Base-by-base conservation (phyloP, 2,888 invertebrate genomes). In the Drosophila affinis region DNA sequence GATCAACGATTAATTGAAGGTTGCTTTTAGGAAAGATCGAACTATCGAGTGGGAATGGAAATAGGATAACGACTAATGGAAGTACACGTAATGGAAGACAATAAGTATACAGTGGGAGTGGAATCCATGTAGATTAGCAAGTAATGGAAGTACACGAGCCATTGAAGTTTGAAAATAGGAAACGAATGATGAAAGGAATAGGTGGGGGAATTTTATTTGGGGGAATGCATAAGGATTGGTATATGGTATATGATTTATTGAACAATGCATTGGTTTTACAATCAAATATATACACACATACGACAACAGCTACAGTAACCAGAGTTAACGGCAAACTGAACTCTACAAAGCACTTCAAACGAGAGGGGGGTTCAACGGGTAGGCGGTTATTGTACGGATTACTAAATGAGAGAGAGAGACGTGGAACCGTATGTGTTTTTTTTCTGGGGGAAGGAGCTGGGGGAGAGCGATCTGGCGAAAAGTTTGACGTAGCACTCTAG, bases 221-320 rank as follows among this genome's bases (percentile, higher is more conserved):
- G 32, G 52, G 47, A n/a, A 17, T 56, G 29, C 7, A 39, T n/a
- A 65, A 27, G 52, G 9, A 32, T 63, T 54, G 21, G n/a, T 54
- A 53, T 54, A n/a, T 12, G 44, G 29, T 51, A 24, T 29, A 58
- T 69, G 58, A 44, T 39, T 49, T 72, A 58, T 58, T 51, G 47
- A 46, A 68, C 49, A 57, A 75, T 75, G 72, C 58, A 52, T 10
- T 69, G 52, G 44, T 56, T 65, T 49, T 18, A 49, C 53, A 51
- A 18, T 58, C 48, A 74, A 62, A 64, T 9, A 69, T 53, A 72
- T 55, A 81, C 49, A 68, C 24, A 75, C 34, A 74, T 24, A 69
- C 45, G 70, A 48, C 57, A 56, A 67, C 65, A 65, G 65, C 71
- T 67, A 67, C 45, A 51, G 49, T 34, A 70, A 72, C 63, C 72